These are phyloP conservation scores for Nephrotoma guestfalica DNA, from an alignment of 2,888 invertebrate genomes.

Conservation along the genomic window DNA sequence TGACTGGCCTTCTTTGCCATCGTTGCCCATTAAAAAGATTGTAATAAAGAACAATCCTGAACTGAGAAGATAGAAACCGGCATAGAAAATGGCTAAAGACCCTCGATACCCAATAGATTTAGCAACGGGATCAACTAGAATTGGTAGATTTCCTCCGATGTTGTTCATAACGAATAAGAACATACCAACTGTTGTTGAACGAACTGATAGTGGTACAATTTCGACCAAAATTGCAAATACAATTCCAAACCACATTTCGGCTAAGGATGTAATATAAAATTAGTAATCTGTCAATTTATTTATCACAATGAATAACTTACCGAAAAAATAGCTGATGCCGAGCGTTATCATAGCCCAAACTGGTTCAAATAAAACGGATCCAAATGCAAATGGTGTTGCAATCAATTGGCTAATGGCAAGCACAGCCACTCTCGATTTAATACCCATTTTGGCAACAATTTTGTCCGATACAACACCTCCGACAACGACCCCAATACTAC, in stretches of 20 bases:
- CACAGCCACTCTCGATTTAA: conserved; percentile 63
- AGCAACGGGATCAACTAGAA: conserved; percentile 72
- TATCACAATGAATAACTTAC: conserved; percentile 34
- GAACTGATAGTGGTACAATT: conserved; percentile 65
- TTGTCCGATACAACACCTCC: conserved; percentile 71
- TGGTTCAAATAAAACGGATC: conserved; percentile 68
- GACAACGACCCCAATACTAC: conserved; percentile 47
- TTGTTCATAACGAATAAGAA: conserved; percentile 89
- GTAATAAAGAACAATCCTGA: conserved; percentile 68
- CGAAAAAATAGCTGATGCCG: conserved; percentile 78
- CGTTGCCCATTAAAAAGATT: conserved; percentile 55
- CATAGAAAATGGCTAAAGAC: conserved; percentile 76
- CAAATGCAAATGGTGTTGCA: conserved; percentile 72
- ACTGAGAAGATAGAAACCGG: conserved; percentile 77
- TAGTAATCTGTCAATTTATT: neutral
- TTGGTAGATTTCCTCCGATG: conserved; percentile 78
- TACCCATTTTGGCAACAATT: conserved; percentile 75
- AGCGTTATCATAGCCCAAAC: conserved; percentile 76
- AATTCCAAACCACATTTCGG: conserved; percentile 92
- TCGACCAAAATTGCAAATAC: conserved; percentile 82
- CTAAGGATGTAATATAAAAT: conserved; percentile 30
- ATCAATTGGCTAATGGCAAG: conserved; percentile 70
- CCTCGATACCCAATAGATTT: conserved; percentile 69
- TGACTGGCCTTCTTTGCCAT: conserved; percentile 30
- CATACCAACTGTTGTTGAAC: conserved; percentile 74